Evolutionary conservation across 2,888 invertebrate genomes (phyloP).

Genomic region (Terebella lapidaria): DNA sequence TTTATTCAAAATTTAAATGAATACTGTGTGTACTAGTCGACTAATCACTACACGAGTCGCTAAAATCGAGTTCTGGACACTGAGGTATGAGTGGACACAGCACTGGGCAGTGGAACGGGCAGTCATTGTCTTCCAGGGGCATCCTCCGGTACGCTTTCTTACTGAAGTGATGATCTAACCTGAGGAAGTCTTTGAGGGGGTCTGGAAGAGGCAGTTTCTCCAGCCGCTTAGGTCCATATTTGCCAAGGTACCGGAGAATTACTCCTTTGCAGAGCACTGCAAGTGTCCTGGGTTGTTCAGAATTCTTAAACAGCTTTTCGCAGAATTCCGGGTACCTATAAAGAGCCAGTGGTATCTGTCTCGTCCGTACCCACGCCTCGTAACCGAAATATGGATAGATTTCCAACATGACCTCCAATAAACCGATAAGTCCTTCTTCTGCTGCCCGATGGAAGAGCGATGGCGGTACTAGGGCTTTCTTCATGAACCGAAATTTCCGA

Average conservation of each 20-base stretch:
- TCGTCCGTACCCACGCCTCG: conserved; percentile 34
- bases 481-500: not conserved
- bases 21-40: no score
- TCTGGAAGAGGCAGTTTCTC: conserved; percentile 32
- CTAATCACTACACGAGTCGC: conserved; percentile 11
- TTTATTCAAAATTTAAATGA: no score
- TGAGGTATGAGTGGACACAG: conserved; percentile 26
- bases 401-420: conserved; percentile 34
- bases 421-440: conserved; percentile 33
- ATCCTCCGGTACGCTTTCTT: conserved; percentile 30
- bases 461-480: not conserved
- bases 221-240: conserved; percentile 31
- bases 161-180: conserved; percentile 32
- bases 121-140: conserved; percentile 30
- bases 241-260: conserved; percentile 32
- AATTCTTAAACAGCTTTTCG: conserved; percentile 31
- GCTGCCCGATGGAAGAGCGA: conserved; percentile 12
- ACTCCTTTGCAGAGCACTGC: conserved; percentile 30
- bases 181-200: conserved; percentile 30
- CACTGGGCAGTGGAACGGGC: conserved; percentile 40
- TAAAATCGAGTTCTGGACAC: conserved; percentile 36
- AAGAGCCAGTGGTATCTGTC: conserved; percentile 37
- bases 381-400: conserved; percentile 35
- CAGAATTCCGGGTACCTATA: conserved; percentile 35
- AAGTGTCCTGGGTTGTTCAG: conserved; percentile 28